Base-by-base conservation (phyloP, 1,140 invertebrate genomes). In the Dendroctonus ponderosae region DNA sequence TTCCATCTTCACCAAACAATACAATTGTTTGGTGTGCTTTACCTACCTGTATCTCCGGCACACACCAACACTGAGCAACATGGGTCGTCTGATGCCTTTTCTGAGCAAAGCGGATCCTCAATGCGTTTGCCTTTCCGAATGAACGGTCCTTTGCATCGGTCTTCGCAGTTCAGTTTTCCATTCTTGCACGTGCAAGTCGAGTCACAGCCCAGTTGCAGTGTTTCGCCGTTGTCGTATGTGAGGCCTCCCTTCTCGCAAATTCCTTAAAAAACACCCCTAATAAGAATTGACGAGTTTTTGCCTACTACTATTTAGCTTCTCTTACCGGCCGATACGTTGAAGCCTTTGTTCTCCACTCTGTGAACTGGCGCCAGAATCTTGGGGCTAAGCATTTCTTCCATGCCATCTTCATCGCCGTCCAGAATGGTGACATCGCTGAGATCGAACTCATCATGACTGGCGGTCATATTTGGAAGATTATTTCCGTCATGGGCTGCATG, bases 31-130 rank as follows among this genome's bases (percentile, higher is more conserved):
- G 26, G 26, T 39, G 38, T 53, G 5, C 7, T 52, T 50, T 62
- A 26, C 1, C 1, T 71, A 84, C 82, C 82, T 52, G 82, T 81
- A 77, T 84, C 82, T 9, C 80, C 74, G 6, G 84, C 77, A 73
- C 90, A 91, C 38, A 84, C 79, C 66, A 90, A 80, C 42, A 86
- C 80, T 5, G 90, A 86, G 73, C 91, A 94, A 75, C 92, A 95
- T 39, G 87, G 86, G 74, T 93, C 89, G 43, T 88, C 86, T 9
- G 84, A 81, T 8, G 37, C 81, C 69, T 86, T 85, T 70, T 91
- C 90, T 48, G 83, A 82, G 74, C 93, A 94, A 26, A 87, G 77
- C 2, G 89, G 86, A 81, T 93, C 90, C 41, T 83, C 81, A 56
- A 84, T 79, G 62, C 82, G 81, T 72, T 82, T 81, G 38, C 87